phyloP scores from a whole-genome alignment of 2,113 vertebrate genomes.

The Anseranas semipalmata region DNA sequence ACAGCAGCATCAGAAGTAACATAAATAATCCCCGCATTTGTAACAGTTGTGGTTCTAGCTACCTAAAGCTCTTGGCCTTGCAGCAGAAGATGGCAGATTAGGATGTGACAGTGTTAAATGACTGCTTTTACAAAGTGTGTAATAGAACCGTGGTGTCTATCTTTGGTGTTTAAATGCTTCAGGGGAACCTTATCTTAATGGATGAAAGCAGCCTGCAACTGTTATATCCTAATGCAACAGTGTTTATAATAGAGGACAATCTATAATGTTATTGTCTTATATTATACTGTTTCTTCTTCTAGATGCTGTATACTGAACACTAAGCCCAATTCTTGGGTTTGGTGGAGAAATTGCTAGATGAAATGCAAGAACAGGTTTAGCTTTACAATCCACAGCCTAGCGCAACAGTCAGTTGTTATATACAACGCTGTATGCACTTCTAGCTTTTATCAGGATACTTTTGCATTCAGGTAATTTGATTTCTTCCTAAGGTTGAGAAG shows the following conservation, averaged over 20 bases:
- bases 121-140: background rate
- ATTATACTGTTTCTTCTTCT: background rate
- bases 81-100: background rate
- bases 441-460: background rate
- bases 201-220: background rate
- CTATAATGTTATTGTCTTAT: background rate
- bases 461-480: background rate
- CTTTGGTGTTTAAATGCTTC: background rate
- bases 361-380: background rate
- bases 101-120: background rate
- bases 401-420: background rate
- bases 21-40: background rate
- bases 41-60: background rate
- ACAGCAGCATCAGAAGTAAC: background rate
- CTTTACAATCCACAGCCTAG: background rate
- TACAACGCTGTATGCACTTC: background rate
- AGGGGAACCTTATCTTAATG: background rate
- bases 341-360: background rate
- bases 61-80: background rate
- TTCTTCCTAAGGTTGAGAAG: background rate
- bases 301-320: background rate
- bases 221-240: too few relatives aligned
- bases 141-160: background rate
- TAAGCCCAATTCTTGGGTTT: background rate
- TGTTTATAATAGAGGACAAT: background rate